Conservation (phyloP, 2,113 vertebrate species). For the Mustela nigripes region DNA sequence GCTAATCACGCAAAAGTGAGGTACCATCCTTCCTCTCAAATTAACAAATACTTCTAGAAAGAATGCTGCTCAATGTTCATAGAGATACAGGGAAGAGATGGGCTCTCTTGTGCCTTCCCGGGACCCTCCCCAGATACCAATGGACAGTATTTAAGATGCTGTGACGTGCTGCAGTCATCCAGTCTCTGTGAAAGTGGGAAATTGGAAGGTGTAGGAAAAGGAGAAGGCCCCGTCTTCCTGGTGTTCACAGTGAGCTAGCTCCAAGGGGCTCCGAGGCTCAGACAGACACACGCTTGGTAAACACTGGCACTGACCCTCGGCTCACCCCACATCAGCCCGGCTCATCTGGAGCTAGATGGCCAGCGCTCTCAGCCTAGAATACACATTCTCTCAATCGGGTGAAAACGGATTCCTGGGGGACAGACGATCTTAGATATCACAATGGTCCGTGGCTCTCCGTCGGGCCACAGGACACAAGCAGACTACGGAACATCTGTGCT, state of each 20-base stretch:
- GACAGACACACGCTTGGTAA: rapidly evolving
- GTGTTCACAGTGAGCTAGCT: neutral
- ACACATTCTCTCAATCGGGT: neutral
- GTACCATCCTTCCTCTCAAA: neutral
- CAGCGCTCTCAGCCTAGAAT: neutral
- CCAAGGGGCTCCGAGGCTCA: neutral
- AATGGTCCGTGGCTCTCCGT: neutral
- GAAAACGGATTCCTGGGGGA: neutral
- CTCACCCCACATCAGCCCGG: neutral
- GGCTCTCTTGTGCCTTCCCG: neutral
- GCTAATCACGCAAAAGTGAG: neutral
- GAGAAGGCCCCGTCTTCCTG: neutral
- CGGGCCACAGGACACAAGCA: neutral
- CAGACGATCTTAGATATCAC: neutral
- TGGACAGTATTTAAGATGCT: neutral
- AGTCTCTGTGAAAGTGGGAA: neutral
- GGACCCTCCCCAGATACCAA: too few species aligned
- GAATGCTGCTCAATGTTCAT: neutral
- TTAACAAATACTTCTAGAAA: neutral
- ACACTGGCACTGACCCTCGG: too few species aligned
- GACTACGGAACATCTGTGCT: neutral
- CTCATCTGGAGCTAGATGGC: neutral
- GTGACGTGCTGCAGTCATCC: neutral
- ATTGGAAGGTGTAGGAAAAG: neutral
- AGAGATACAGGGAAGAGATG: neutral